phyloP scores from a whole-genome alignment of 2,113 vertebrate genomes.

The Onychostoma macrolepis region DNA sequence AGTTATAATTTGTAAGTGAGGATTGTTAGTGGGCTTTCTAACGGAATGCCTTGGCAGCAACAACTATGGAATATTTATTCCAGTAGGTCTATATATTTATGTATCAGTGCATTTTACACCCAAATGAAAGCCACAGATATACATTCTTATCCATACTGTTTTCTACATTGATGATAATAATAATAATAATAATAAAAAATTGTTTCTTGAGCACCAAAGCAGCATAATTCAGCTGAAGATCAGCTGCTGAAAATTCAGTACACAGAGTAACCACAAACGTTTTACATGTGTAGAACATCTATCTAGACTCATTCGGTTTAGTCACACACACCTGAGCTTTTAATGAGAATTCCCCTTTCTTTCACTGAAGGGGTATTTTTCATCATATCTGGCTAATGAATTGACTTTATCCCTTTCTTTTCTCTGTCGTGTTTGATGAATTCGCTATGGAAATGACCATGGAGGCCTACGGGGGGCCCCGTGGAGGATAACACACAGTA shows the following conservation, averaged over 20 bases:
- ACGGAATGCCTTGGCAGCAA: neutral
- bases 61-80: neutral
- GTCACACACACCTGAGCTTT: constrained; percentile 17
- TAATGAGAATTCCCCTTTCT: neutral
- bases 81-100: neutral
- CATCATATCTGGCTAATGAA: constrained; percentile 26
- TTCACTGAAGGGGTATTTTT: constrained; percentile 14
- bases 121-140: neutral
- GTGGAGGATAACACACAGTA: constrained; percentile 20
- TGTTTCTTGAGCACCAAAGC: neutral
- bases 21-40: neutral
- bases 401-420: constrained; percentile 36
- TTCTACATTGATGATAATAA: neutral
- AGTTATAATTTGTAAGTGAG: neutral
- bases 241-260: too few species aligned
- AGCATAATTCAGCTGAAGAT: neutral
- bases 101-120: neutral
- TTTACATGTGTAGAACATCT: neutral
- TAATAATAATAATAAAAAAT: too few species aligned
- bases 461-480: neutral
- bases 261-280: too few species aligned
- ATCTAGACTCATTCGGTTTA: neutral
- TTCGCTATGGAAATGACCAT: constrained; percentile 23
- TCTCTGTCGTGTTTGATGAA: constrained; percentile 17
- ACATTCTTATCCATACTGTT: neutral